phyloP scores from a whole-genome alignment of 2,888 invertebrate species.

The Drosophila aldrichi region DNA sequence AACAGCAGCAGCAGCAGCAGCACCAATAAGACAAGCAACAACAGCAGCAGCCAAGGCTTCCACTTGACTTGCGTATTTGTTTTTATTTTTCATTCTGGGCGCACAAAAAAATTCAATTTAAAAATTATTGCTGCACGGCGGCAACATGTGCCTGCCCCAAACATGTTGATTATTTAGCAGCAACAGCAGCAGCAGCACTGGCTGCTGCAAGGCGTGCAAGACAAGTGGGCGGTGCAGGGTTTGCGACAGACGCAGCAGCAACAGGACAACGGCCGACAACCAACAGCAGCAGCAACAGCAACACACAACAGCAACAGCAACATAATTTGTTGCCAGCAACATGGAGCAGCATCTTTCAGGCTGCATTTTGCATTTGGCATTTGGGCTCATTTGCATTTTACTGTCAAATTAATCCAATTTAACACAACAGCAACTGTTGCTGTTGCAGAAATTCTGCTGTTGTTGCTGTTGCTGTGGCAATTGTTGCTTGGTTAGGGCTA shows the following conservation, averaged over 20 bases:
- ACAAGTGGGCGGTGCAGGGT: slow-evolving; percentile 21
- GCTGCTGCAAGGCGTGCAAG: slow-evolving; percentile 42
- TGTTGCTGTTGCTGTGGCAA: not conserved
- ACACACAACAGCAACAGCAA: slow-evolving; percentile 52
- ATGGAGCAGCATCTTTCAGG: slow-evolving; percentile 49
- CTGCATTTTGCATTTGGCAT: slow-evolving; percentile 73
- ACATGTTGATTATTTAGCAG: slow-evolving; percentile 79
- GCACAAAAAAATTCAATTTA: slow-evolving; percentile 80
- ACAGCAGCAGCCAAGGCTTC: slow-evolving; percentile 22
- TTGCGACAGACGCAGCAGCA: slow-evolving; percentile 14
- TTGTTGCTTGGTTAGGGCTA: slow-evolving; percentile 63
- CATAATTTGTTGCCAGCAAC: slow-evolving; percentile 81
- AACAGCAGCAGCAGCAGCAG: slow-evolving; percentile 26
- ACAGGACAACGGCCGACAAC: not conserved
- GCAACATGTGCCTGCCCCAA: slow-evolving; percentile 68
- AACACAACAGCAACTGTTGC: slow-evolving; percentile 56
- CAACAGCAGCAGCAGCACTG: slow-evolving; percentile 48
- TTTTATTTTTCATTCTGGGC: slow-evolving; percentile 45
- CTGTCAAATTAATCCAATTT: slow-evolving; percentile 81
- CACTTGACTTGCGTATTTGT: slow-evolving; percentile 66
- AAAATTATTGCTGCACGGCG: slow-evolving; percentile 76
- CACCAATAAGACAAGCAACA: slow-evolving; percentile 33
- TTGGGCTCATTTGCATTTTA: slow-evolving; percentile 81
- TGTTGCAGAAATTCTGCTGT: not conserved
- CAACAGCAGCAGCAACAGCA: slow-evolving; percentile 23